Percentiles rank a stretch among this genome's conserved stretches.
phyloP scores from a whole-genome alignment of 2,888 invertebrate genomes.

The Antitype chi region DNA sequence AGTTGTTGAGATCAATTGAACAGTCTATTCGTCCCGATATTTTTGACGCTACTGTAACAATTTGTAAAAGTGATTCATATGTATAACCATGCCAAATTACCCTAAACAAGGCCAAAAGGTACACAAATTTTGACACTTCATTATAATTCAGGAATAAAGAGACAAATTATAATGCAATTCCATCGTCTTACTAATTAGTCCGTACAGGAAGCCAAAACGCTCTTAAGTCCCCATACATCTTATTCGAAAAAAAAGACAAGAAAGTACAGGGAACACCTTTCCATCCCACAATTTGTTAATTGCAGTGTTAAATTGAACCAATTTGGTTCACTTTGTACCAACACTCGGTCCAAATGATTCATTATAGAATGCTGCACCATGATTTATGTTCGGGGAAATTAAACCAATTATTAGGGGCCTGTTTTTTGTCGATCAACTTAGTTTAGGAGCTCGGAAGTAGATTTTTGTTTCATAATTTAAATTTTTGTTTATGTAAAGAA shows the following conservation, averaged over 20 bases:
- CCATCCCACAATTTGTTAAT: constrained; percentile 58
- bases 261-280: constrained; percentile 16
- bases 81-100: too few relatives aligned
- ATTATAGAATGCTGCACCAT: constrained; percentile 65
- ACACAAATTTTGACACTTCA: background rate
- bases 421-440: constrained; percentile 61
- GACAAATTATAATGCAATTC: background rate
- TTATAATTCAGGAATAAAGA: background rate
- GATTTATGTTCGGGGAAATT: constrained; percentile 68
- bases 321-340: constrained; percentile 64
- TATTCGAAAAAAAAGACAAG: constrained; percentile 32
- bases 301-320: constrained; percentile 65
- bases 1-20: too few relatives aligned
- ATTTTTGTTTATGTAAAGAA: background rate
- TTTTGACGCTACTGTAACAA: too few relatives aligned
- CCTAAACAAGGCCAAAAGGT: background rate
- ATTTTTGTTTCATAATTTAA: background rate
- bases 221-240: constrained; percentile 11
- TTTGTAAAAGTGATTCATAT: too few relatives aligned
- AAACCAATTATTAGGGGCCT: constrained; percentile 65
- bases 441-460: constrained; percentile 49
- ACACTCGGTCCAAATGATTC: constrained; percentile 62
- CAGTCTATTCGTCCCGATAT: too few relatives aligned
- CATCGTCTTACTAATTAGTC: background rate
- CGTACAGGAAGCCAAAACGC: constrained; percentile 14